phyloP scores from a whole-genome alignment of 1,140 invertebrate genomes.

The Frieseomelitta varia region DNA sequence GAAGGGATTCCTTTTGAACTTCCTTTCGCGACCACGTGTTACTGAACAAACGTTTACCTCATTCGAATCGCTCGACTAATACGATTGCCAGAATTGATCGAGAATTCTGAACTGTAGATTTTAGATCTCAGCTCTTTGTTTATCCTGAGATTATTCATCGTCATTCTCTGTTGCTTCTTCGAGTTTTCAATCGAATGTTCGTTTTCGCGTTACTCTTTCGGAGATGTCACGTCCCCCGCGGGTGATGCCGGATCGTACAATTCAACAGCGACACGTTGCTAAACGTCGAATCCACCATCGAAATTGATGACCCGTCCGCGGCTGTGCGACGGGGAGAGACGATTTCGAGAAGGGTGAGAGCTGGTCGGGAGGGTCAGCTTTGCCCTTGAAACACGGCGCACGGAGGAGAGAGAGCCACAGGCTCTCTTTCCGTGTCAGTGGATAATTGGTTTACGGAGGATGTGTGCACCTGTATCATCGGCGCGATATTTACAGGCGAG shows the following conservation, averaged over 20 bases:
- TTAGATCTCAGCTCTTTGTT: too few species aligned
- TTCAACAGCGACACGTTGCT: constrained; percentile 19
- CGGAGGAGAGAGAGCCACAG: constrained; percentile 50
- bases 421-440: constrained; percentile 64
- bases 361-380: constrained; percentile 40
- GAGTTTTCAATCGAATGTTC: not conserved
- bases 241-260: constrained; percentile 21
- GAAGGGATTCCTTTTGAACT: too few species aligned
- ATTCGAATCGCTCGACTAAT: too few species aligned
- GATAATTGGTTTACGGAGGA: constrained; percentile 62
- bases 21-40: too few species aligned
- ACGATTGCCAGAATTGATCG: too few species aligned
- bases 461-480: constrained; percentile 27
- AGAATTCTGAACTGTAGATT: too few species aligned
- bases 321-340: constrained; percentile 22
- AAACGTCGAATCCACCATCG: constrained; percentile 20
- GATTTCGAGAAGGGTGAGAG: constrained; percentile 26
- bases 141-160: too few species aligned
- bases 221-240: constrained; percentile 35
- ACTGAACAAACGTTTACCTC: too few species aligned
- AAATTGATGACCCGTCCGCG: constrained; percentile 19
- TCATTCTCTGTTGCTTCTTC: too few species aligned
- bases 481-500: constrained; percentile 52
- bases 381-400: constrained; percentile 58
- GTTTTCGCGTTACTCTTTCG: constrained; percentile 34